Percentiles rank a stretch among this genome's conserved stretches.
Evolutionary conservation across 2,888 invertebrate species (phyloP).

Genomic region (Synergus itoensis): DNA sequence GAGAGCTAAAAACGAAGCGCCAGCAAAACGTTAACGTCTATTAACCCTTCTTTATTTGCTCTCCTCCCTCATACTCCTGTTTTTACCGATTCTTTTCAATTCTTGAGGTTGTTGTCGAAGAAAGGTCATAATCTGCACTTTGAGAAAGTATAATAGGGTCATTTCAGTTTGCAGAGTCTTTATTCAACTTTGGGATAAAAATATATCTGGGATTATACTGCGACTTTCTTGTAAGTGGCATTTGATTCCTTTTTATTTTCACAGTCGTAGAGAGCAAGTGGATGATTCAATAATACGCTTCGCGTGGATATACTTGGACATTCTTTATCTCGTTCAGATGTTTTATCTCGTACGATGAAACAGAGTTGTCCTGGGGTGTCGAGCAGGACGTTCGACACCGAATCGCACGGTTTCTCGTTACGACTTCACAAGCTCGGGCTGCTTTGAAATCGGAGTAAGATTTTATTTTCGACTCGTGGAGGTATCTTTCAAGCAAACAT

Average conservation of each 20-base stretch:
- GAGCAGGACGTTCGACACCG: conserved; percentile 53
- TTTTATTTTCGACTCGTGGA: conserved; percentile 21
- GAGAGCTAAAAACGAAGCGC: conserved; percentile 55
- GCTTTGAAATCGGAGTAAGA: conserved; percentile 34
- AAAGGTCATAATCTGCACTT: neutral
- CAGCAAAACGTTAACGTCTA: conserved; percentile 48
- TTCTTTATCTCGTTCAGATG: conserved; percentile 40
- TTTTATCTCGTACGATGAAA: conserved; percentile 48
- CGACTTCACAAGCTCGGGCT: conserved; percentile 26
- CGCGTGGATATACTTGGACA: neutral
- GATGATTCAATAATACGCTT: neutral
- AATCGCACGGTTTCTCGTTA: conserved; percentile 51
- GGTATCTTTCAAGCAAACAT: conserved; percentile 36
- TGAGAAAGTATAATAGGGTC: too few relatives aligned
- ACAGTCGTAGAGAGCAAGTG: neutral
- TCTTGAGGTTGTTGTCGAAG: neutral
- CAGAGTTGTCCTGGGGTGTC: conserved; percentile 48
- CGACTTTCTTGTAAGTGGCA: neutral
- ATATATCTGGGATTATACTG: too few relatives aligned
- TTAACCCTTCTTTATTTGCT: conserved; percentile 22
- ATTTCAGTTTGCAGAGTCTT: too few relatives aligned
- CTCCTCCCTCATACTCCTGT: conserved; percentile 5
- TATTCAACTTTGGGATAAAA: too few relatives aligned
- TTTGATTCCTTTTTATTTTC: neutral
- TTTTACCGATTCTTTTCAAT: conserved; percentile 34